These are phyloP conservation scores for Pentalonia nigronervosa DNA, from an alignment of 1,140 invertebrate species.

Conservation along the genomic window DNA sequence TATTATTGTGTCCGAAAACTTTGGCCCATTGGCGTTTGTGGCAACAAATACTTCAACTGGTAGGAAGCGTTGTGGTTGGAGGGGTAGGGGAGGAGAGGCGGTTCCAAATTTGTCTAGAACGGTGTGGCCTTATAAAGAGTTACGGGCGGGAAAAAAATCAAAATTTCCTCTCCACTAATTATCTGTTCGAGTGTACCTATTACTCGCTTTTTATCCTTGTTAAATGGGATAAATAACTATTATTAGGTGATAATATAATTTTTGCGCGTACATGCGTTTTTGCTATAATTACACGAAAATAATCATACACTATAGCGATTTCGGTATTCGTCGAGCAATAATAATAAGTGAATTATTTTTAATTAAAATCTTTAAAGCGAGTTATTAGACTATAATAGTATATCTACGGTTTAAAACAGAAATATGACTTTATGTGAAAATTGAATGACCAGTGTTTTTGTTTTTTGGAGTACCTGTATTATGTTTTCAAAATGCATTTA, in stretches of 20 bases:
- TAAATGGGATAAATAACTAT: not conserved
- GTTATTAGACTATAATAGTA: not conserved
- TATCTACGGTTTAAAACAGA: not conserved
- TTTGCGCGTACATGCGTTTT: not conserved
- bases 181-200: no score
- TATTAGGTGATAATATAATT: not conserved
- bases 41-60: not conserved
- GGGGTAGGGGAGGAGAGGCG: not conserved
- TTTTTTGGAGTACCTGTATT: not conserved
- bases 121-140: not conserved
- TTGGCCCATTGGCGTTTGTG: not conserved
- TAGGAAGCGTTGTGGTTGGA: not conserved
- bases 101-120: not conserved
- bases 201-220: no score
- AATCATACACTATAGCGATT: not conserved
- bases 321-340: not conserved
- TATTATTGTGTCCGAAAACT: not conserved
- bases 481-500: not conserved
- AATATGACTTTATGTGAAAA: not conserved
- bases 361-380: not conserved
- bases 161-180: no score
- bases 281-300: not conserved
- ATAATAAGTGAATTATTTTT: not conserved
- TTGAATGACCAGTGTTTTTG: not conserved
- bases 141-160: not conserved